Base-by-base conservation (phyloP, 2,888 invertebrate species). In the Latheticus oryzae region DNA sequence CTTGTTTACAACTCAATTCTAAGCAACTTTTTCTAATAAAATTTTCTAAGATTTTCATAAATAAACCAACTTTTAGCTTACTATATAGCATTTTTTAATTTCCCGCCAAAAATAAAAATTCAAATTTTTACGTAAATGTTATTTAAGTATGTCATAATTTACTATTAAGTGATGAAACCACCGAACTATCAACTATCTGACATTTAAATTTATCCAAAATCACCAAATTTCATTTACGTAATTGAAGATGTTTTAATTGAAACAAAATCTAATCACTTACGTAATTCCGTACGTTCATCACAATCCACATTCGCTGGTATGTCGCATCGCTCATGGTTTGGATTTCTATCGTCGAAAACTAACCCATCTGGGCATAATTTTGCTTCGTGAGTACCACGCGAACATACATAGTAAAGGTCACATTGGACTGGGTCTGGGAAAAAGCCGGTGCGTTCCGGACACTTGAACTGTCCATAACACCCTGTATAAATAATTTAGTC, bases 251-350 rank as follows among this genome's bases (percentile, higher is more conserved):
- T 15, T 16, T 12, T 24, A 28, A 28, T 9, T 3, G 7, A 37
- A 5, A 3, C 43, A 28, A 45, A 45, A 26, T 26, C 26, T 8
- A 11, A 11, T 24, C 24, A n/a, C 33, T 50, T 50, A 50, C 50
- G 50, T 15, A 52, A 40, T 32, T 17, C 40, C 1, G 52, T 52
- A 3, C 47, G 8, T 5, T 47, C 47, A 35, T 47, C 89, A 66
- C 91, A 92, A 55, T 90, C 89, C 0, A 91, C 88, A 70, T 90
- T 90, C 15, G 87, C 85, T 0, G 90, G 89, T 62, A 89, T 85
- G 70, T 91, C 91, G 70, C 91, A 92, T 33, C 84, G 80, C 65
- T 89, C 89, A 65, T 87, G 87, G 75, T 84, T 87, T 0, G 89
- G 84, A 73, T 88, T 87, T 63, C 84, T 85, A 64, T 88, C 88